Percentiles rank a stretch among this genome's conserved stretches.
Conservation (phyloP, 2,797 vertebrate genomes). For the Aselliscus stoliczkanus region DNA sequence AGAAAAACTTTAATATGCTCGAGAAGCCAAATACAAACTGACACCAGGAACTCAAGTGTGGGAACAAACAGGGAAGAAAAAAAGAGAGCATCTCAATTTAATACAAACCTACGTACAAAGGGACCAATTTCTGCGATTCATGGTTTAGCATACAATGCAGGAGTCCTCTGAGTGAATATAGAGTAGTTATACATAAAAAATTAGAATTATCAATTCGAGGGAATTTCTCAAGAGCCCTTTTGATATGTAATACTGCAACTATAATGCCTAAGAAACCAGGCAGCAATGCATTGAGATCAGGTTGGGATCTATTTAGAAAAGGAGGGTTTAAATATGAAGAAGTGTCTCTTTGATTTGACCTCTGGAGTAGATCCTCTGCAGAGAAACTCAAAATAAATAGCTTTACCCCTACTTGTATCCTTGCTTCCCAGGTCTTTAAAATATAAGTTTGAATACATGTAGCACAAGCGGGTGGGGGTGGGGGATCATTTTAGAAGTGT, state of each 20-base stretch:
- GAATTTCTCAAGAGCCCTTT: constrained; percentile 87
- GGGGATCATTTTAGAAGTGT: constrained; percentile 44
- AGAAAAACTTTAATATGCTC: constrained; percentile 91
- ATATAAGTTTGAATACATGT: constrained; percentile 62
- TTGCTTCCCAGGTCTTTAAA: constrained; percentile 72
- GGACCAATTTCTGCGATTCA: constrained; percentile 87
- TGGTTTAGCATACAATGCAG: constrained; percentile 86
- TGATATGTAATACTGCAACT: constrained; percentile 86
- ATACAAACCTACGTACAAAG: constrained; percentile 88
- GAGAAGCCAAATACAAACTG: constrained; percentile 91
- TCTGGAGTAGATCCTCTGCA: constrained; percentile 79
- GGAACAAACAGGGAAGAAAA: constrained; percentile 78
- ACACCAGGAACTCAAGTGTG: constrained; percentile 84
- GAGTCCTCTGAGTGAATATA: constrained; percentile 85
- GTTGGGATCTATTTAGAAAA: constrained; percentile 84
- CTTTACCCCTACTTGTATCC: constrained; percentile 64
- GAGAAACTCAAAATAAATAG: constrained; percentile 71
- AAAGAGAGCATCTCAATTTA: constrained; percentile 86
- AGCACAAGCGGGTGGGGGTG: constrained; percentile 32
- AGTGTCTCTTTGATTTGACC: constrained; percentile 87
- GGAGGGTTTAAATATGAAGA: constrained; percentile 81
- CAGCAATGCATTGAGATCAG: constrained; percentile 86
- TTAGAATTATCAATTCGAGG: constrained; percentile 85
- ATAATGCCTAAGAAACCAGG: constrained; percentile 86
- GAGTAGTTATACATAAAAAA: constrained; percentile 89